Percentiles rank a stretch among this genome's conserved stretches.
Conservation (phyloP, 2,888 invertebrate species). For the Eulithis prunata region DNA sequence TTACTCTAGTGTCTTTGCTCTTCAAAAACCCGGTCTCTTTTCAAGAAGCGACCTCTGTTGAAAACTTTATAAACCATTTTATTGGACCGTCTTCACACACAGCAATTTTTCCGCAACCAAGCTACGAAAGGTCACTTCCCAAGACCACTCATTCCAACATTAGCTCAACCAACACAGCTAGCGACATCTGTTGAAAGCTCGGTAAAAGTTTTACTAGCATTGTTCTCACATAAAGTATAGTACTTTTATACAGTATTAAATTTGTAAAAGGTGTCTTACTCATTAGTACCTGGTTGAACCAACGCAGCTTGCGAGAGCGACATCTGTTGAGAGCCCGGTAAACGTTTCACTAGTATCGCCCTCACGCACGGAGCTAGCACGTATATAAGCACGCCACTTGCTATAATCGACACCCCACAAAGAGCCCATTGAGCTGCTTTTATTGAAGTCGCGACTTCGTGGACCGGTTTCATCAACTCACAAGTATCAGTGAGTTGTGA, state of each 20-base stretch:
- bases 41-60: slow-evolving; percentile 54
- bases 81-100: background rate
- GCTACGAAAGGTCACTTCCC: slow-evolving; percentile 1
- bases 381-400: slow-evolving; percentile 64
- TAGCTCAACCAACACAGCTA: slow-evolving; percentile 71
- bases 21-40: slow-evolving; percentile 46
- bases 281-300: slow-evolving; percentile 51
- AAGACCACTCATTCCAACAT: no score
- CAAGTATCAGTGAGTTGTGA: slow-evolving; percentile 27
- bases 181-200: slow-evolving; percentile 62
- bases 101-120: background rate
- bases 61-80: background rate
- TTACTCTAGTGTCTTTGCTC: no score
- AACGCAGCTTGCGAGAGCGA: slow-evolving; percentile 71
- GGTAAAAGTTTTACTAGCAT: slow-evolving; percentile 39
- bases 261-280: background rate
- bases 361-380: slow-evolving; percentile 70
- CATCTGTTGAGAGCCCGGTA: slow-evolving; percentile 61
- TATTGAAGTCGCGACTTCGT: slow-evolving; percentile 63
- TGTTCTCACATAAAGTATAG: slow-evolving; percentile 64
- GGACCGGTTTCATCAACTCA: slow-evolving; percentile 41
- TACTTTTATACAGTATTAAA: slow-evolving; percentile 31
- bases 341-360: slow-evolving; percentile 54
- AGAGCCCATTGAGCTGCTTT: slow-evolving; percentile 73
- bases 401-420: slow-evolving; percentile 66